A percentile compares a stretch with the other conserved stretches of the same genome.
phyloP scores from a whole-genome alignment of 2,797 vertebrate species.

The Poecilia velifera region DNA sequence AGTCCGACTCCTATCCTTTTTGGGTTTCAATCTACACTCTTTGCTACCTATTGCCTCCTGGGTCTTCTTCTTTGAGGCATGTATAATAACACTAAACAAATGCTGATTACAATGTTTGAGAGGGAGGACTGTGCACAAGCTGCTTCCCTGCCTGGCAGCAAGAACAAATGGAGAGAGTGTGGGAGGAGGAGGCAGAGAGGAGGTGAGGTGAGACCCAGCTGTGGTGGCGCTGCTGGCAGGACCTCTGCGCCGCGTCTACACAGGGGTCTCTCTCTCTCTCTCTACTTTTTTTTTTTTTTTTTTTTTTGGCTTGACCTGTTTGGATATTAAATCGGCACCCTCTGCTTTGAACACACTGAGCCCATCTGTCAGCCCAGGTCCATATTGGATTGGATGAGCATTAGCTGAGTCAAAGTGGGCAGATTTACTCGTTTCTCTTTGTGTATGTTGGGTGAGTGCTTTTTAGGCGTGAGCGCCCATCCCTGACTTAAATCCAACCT shows the following conservation, averaged over 20 bases:
- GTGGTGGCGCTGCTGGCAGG: conserved; percentile 78
- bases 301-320: conserved; percentile 81
- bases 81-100: conserved; percentile 78
- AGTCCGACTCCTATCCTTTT: conserved; percentile 47
- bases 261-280: conserved; percentile 72
- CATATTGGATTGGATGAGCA: conserved; percentile 81
- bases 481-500: conserved; percentile 47
- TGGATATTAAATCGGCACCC: conserved; percentile 81
- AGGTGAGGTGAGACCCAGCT: conserved; percentile 78
- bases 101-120: conserved; percentile 74
- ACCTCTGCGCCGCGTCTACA: conserved; percentile 74
- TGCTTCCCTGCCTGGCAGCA: conserved; percentile 65
- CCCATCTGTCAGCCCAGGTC: conserved; percentile 83
- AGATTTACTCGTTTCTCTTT: conserved; percentile 70
- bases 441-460: conserved; percentile 23
- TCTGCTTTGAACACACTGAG: conserved; percentile 83
- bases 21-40: conserved; percentile 45
- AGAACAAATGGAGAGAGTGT: conserved; percentile 66
- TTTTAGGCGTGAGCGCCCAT: conserved; percentile 37
- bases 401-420: conserved; percentile 79
- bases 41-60: conserved; percentile 43
- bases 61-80: conserved; percentile 54
- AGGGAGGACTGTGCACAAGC: conserved; percentile 51
- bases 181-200: conserved; percentile 15
- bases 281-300: conserved; percentile 30